Evolutionary conservation across 2,888 invertebrate species (phyloP), one percentile per base, ranked within the genome.

Genomic region (Phasia obesa): DNA sequence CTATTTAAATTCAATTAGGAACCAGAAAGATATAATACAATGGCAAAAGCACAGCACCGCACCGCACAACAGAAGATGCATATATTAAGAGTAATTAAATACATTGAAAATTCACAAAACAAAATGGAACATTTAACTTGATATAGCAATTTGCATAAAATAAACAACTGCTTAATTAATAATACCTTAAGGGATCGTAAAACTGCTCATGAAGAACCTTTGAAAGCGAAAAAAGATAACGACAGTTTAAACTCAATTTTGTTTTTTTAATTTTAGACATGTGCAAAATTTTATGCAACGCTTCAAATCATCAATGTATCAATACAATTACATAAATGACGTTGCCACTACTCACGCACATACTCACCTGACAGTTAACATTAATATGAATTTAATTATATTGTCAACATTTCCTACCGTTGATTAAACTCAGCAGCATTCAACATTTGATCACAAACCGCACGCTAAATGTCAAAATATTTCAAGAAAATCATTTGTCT

Each of bases 151-250:
- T 81, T 65, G 67, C 69, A 73, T 73, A 73, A 69, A 73, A 62
- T 67, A 88, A 88, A 88, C 88, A 88, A 88, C 86, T 87, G 87
- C 87, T 87, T 87, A 87, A 88, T 85, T 85, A 87, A 79, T 79
- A 70, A 42, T 64, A 60, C 70, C 65, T 59, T 70, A 59, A 53
- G 31, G 64, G 59, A 57, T 42, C 75, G 49, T 13, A 35, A 78
- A 73, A 57, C 49, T 57, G 60, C 57, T 44, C 47, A 64, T 69
- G n/a, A 47, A 53, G 13, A 70, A 69, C 57, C 73, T 55, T 55
- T 27, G 70, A 71, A 51, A 51, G 23, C 19, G 55, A 27, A 42
- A 17, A 47, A 35, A 17, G 9, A 38, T 27, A 71, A 49, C 21
- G 27, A 19, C n/a, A n/a, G n/a, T n/a, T n/a, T n/a, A n/a, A n/a